Conservation (phyloP, 1,140 invertebrate genomes). For the Caenorhabditis brenneri region DNA sequence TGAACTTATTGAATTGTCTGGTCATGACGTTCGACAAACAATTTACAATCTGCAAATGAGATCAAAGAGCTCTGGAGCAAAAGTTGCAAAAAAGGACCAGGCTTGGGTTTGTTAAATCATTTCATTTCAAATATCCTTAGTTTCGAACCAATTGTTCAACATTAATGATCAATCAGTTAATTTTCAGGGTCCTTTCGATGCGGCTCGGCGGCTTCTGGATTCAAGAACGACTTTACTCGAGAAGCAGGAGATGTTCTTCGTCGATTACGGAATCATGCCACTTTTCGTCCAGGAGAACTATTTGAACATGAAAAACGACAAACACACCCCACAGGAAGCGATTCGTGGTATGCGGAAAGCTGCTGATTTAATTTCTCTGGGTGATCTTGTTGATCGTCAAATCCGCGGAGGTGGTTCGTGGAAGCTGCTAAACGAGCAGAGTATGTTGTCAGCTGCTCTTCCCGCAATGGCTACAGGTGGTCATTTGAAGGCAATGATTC, state of each 20-base stretch:
- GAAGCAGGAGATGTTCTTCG: constrained; percentile 91
- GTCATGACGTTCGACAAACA: constrained; percentile 87
- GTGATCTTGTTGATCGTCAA: constrained; percentile 83
- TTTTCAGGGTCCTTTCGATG: constrained; percentile 82
- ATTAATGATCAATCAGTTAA: neutral
- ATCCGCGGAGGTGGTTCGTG: constrained; percentile 83
- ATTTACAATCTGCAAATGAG: constrained; percentile 76
- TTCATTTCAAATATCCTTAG: too few relatives aligned
- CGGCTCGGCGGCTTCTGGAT: constrained; percentile 81
- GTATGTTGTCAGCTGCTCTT: constrained; percentile 86
- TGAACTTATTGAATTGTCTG: constrained; percentile 84
- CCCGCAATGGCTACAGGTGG: constrained; percentile 86
- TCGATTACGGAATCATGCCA: constrained; percentile 91
- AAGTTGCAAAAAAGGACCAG: constrained; percentile 60
- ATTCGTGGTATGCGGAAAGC: constrained; percentile 80
- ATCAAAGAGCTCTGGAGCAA: constrained; percentile 33
- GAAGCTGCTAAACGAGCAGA: constrained; percentile 86
- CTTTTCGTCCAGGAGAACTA: constrained; percentile 99
- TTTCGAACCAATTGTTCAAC: neutral
- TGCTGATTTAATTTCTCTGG: constrained; percentile 83
- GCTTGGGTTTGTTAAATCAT: constrained; percentile 57
- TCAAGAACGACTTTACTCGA: constrained; percentile 79
- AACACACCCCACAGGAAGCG: constrained; percentile 67
- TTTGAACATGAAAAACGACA: constrained; percentile 72
- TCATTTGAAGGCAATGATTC: constrained; percentile 79